phyloP scores from a whole-genome alignment of 2,113 vertebrate genomes.

The Phaethornis superciliosus region DNA sequence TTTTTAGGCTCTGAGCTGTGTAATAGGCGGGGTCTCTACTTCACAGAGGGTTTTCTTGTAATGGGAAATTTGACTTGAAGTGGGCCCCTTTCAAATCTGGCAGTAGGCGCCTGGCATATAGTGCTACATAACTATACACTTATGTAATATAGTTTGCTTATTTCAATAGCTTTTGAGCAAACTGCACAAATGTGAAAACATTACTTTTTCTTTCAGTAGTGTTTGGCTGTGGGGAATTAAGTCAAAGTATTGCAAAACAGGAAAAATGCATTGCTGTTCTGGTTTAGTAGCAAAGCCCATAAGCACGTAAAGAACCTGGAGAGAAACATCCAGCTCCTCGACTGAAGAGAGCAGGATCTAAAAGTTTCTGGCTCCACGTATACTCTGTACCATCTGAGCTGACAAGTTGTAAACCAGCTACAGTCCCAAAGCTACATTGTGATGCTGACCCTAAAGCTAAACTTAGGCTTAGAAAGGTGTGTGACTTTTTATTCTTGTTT shows the following conservation, averaged over 20 bases:
- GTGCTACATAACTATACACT: slow-evolving; percentile 53
- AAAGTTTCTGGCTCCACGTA: background rate
- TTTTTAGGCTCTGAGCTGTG: background rate
- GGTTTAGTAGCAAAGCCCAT: background rate
- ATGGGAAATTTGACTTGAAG: slow-evolving; percentile 63
- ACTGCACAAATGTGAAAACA: slow-evolving; percentile 13
- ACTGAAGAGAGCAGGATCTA: background rate
- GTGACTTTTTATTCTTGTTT: background rate
- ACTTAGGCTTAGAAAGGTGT: background rate
- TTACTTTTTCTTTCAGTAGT: slow-evolving; percentile 11
- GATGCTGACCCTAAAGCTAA: background rate
- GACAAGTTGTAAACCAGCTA: background rate
- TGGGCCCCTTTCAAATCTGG: slow-evolving; percentile 60
- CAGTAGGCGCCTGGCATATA: slow-evolving; percentile 10
- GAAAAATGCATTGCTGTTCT: background rate
- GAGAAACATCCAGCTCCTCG: background rate
- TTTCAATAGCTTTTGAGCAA: slow-evolving; percentile 54
- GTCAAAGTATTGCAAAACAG: slow-evolving; percentile 25
- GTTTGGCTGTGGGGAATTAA: slow-evolving; percentile 4
- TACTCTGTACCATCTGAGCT: background rate
- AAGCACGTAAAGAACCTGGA: background rate
- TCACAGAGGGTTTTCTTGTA: slow-evolving; percentile 50
- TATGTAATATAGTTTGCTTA: slow-evolving; percentile 43
- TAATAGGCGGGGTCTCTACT: background rate
- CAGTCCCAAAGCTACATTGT: background rate